Evolutionary conservation across 2,113 vertebrate species (phyloP).

Genomic region (Thunnus thynnus): DNA sequence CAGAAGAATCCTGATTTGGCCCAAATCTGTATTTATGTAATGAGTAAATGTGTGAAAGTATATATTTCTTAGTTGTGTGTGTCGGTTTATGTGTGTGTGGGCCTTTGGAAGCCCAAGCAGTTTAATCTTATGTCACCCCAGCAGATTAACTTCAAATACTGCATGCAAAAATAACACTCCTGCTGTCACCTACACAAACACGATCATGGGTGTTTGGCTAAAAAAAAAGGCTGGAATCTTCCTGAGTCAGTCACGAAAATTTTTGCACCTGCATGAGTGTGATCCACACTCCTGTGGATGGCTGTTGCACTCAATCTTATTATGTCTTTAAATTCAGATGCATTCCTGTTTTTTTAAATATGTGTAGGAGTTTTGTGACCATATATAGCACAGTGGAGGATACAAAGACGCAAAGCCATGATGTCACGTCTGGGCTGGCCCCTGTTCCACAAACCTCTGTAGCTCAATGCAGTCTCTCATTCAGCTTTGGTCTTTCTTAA

Average conservation of each 20-base stretch:
- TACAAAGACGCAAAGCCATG: no score
- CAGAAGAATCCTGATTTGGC: not conserved
- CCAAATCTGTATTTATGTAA: not conserved
- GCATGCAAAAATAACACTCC: slow-evolving; percentile 25
- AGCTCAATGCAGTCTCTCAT: no score
- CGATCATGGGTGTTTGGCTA: not conserved
- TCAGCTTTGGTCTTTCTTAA: no score
- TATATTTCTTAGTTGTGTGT: not conserved
- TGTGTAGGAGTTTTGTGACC: slow-evolving; percentile 1
- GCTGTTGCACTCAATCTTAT: slow-evolving; percentile 12
- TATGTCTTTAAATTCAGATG: not conserved
- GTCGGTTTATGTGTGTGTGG: not conserved
- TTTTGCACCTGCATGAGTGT: not conserved
- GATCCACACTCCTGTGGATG: not conserved
- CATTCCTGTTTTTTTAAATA: accelerated
- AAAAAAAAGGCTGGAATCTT: not conserved
- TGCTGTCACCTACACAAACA: slow-evolving; percentile 4
- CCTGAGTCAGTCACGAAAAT: not conserved
- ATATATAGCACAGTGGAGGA: not conserved
- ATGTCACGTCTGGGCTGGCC: no score
- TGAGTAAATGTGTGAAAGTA: not conserved
- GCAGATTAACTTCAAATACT: slow-evolving; percentile 33
- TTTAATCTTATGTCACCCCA: not conserved
- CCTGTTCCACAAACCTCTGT: no score
- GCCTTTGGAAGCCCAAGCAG: not conserved